Evolutionary conservation across 2,888 invertebrate species (phyloP), one percentile per base, ranked within the genome.

Genomic region (Caenorhabditis japonica): DNA sequence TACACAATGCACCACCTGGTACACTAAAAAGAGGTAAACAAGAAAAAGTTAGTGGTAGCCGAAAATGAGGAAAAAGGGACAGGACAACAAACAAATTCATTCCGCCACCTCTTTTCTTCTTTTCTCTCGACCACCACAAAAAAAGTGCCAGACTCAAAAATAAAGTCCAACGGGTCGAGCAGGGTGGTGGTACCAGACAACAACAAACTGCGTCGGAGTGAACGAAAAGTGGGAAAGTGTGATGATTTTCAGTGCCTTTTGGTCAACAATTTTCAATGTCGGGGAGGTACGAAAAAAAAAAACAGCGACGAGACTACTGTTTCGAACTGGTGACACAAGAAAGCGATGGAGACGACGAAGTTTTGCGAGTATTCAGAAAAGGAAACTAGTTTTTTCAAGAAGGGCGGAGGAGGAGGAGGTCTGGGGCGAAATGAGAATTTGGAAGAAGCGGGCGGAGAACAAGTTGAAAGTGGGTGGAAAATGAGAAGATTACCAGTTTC

Each of bases 1-100:
- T 51, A 51, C 51, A 51, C 51, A 51, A 13, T n/a, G 51, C 51
- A 34, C 51, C 51, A 49, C 59, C 59, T 49, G 59, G 59, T 59
- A 59, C 59, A 36, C 19, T 2, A 19, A 12, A 10, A 12, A 38
- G 49, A 49, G 49, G 47, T 39, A 62, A 62, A 39, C 39, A 38
- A 27, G 44, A 27, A 34, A 21, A 46, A 53, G 62, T 39, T 17
- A 33, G 21, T 2, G 38, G n/a, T n/a, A n/a, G n/a, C n/a, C n/a
- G n/a, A n/a, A n/a, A n/a, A n/a, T n/a, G n/a, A n/a, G n/a, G n/a
- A n/a, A n/a, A n/a, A n/a, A n/a, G n/a, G n/a, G 44, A 30, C 12
- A 13, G 21, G 23, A 51, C 33, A 61, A 61, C 60, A 60, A 52
- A 61, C 43, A 44, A 61, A 61, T 52, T 52, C 51, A 47, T 43